These are phyloP conservation scores for Scaptomyza hsui DNA, from an alignment of 1,140 invertebrate genomes.

Conservation along the genomic window DNA sequence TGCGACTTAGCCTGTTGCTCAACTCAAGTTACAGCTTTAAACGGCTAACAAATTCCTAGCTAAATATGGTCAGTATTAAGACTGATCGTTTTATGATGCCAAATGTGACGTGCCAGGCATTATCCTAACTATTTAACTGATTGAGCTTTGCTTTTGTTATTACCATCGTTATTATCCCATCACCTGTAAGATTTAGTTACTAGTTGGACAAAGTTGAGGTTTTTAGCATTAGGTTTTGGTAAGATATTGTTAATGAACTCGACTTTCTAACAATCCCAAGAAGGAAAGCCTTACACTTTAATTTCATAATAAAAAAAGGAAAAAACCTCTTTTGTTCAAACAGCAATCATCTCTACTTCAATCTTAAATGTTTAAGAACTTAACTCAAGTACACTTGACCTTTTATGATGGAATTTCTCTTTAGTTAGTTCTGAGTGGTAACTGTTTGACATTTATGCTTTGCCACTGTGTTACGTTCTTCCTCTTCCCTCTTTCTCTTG, in stretches of 20 bases:
- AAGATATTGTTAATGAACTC: too few relatives aligned
- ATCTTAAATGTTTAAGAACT: constrained; percentile 3
- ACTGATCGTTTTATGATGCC: constrained; percentile 37
- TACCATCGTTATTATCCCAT: not conserved
- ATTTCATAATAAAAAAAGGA: too few relatives aligned
- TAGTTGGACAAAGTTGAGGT: too few relatives aligned
- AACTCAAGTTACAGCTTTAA: constrained; percentile 30
- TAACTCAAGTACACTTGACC: constrained; percentile 14
- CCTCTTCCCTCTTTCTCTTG: not conserved
- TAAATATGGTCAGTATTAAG: constrained; percentile 42
- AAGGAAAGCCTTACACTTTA: too few relatives aligned
- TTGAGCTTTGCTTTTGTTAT: not conserved
- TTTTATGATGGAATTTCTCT: not conserved
- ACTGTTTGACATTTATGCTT: constrained; percentile 51
- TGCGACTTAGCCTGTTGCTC: constrained; percentile 10
- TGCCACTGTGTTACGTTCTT: constrained; percentile 40
- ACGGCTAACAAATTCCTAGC: constrained; percentile 33
- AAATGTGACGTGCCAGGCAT: constrained; percentile 16
- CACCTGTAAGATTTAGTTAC: too few relatives aligned
- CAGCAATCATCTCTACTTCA: not conserved
- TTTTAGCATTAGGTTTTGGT: too few relatives aligned
- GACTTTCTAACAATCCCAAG: too few relatives aligned
- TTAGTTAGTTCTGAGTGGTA: constrained; percentile 7
- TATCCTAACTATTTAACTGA: constrained; percentile 7
- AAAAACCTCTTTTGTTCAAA: too few relatives aligned